Base-by-base conservation (phyloP, 1,140 invertebrate genomes). In the Trachymyrmex septentrionalis region DNA sequence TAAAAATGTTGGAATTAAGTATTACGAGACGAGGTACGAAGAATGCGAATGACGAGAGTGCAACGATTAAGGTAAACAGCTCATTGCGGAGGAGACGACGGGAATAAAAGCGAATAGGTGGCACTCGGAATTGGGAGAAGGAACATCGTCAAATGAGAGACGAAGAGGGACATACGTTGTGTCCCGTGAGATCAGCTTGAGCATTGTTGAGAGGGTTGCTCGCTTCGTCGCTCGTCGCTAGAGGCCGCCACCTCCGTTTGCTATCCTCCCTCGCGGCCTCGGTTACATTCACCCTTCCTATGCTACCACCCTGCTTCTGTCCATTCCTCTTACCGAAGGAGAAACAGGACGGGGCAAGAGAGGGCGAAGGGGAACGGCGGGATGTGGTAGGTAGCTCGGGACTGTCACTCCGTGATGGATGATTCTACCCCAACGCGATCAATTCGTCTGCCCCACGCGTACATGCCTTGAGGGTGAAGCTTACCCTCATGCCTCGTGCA, bases 321-420 rank as follows among this genome's bases (percentile, higher is more conserved):
- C 91, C 90, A 92, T 93, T 89, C 90, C 92, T 93, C 91, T 87
- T 88, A n/a, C 50, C 66, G 78, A 71, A 90, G 71, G 48, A 90
- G 76, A 88, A 91, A 14, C 90, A 87, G 88, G 87, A 91, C 87
- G 87, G 34, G 21, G 38, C 10, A 59, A 24, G 48, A 88, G 64
- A 84, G 92, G 88, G 87, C 85, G 89, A 90, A 90, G 89, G 89
- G 69, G 53, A 19, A 14, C 14, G 57, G 63, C 19, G 55, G 64
- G 38, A 21, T 24, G 30, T 73, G 67, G 88, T 76, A 91, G 92
- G 90, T 93, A 91, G 93, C 92, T 94, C 92, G 85, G 92, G 87
- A 92, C 94, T 94, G 94, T 95, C 94, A 94, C 94, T 93, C 90
- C 90, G 93, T 94, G 94, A 94, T 95, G 94, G 94, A 95, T 95